phyloP scores from a whole-genome alignment of 2,888 invertebrate genomes.

The Psococerastis gibbosa region DNA sequence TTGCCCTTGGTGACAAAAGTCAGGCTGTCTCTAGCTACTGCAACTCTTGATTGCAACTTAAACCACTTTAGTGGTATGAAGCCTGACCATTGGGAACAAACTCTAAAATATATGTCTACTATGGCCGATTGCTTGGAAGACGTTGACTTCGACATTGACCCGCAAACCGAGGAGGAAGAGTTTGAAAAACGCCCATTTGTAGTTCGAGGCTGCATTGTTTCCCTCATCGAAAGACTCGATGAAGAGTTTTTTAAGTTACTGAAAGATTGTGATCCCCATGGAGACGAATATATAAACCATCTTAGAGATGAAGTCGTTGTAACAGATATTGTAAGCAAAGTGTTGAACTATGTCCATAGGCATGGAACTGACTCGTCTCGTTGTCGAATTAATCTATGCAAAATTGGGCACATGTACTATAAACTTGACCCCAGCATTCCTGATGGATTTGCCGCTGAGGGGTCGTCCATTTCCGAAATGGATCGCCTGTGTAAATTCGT shows the following conservation, averaged over 20 bases:
- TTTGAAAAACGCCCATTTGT: constrained; percentile 51
- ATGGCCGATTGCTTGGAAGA: constrained; percentile 55
- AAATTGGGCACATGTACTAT: constrained; percentile 96
- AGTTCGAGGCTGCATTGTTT: constrained; percentile 79
- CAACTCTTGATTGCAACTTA: constrained; percentile 94
- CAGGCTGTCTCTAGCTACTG: constrained; percentile 81
- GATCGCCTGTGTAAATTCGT: constrained; percentile 90
- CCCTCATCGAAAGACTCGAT: constrained; percentile 84
- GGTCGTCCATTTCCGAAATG: constrained; percentile 73
- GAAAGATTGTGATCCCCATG: constrained; percentile 94
- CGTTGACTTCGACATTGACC: constrained; percentile 62
- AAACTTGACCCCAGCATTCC: constrained; percentile 78
- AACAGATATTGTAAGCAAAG: constrained; percentile 73
- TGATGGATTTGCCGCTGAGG: constrained; percentile 26
- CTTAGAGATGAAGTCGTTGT: constrained; percentile 83
- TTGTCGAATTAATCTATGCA: constrained; percentile 84
- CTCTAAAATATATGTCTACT: constrained; percentile 43
- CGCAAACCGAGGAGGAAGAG: constrained; percentile 56
- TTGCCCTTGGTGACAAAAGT: constrained; percentile 79
- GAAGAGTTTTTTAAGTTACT: constrained; percentile 94
- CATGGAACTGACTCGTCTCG: constrained; percentile 64
- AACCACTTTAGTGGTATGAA: constrained; percentile 97
- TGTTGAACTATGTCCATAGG: constrained; percentile 54
- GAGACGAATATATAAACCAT: constrained; percentile 88
- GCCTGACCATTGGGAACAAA: constrained; percentile 83